These are phyloP conservation scores for Drosophila serrata DNA, from an alignment of 1,140 invertebrate genomes.

Conservation along the genomic window DNA sequence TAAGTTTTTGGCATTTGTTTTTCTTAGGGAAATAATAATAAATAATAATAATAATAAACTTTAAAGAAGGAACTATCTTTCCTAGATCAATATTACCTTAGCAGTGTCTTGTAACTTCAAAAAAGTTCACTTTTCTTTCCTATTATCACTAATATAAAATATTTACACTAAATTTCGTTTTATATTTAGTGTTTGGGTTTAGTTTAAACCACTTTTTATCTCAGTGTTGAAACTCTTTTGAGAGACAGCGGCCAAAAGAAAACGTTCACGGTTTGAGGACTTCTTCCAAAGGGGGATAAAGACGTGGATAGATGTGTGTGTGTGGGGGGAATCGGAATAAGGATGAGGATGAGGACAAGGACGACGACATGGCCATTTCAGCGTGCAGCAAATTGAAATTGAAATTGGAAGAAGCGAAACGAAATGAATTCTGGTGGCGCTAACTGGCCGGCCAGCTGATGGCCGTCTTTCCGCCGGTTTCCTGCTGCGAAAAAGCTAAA, in stretches of 20 bases:
- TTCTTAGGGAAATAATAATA: too few relatives aligned
- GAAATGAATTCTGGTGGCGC: slow-evolving; percentile 78
- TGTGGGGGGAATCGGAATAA: slow-evolving; percentile 11
- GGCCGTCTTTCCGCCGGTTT: slow-evolving; percentile 56
- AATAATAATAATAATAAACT: too few relatives aligned
- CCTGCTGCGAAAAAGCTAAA: slow-evolving; percentile 62
- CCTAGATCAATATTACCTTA: background rate
- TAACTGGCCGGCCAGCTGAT: slow-evolving; percentile 70
- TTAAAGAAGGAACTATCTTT: background rate
- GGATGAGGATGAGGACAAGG: slow-evolving; percentile 9
- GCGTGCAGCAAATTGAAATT: slow-evolving; percentile 74
- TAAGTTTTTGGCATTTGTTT: background rate
- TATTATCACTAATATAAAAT: background rate
- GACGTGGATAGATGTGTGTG: slow-evolving; percentile 19
- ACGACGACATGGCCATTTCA: slow-evolving; percentile 69
- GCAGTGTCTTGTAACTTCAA: background rate
- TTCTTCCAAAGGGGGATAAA: slow-evolving; percentile 36
- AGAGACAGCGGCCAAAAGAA: slow-evolving; percentile 33
- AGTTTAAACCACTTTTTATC: background rate
- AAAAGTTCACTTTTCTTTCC: background rate
- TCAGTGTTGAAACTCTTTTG: slow-evolving; percentile 46
- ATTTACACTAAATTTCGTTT: too few relatives aligned
- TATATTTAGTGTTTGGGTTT: too few relatives aligned
- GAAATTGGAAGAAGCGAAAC: slow-evolving; percentile 80
- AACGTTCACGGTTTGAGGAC: slow-evolving; percentile 41